Evolutionary conservation across 2,888 invertebrate genomes (phyloP).

Genomic region (Lomographa bimaculata): DNA sequence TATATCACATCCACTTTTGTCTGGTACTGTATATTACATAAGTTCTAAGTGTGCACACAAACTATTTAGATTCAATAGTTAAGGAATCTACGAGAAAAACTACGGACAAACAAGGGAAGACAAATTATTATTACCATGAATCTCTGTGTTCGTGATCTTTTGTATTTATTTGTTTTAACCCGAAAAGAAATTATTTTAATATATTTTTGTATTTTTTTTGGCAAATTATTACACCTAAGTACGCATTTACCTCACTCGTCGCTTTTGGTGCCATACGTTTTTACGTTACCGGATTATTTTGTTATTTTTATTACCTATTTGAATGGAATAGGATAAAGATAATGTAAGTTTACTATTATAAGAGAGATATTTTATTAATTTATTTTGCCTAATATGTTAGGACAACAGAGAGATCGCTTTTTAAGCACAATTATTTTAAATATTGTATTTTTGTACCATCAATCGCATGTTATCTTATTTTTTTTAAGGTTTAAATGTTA

Average conservation of each 20-base stretch:
- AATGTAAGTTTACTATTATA: conserved; percentile 14
- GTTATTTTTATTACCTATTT: conserved; percentile 13
- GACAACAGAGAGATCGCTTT: conserved; percentile 16
- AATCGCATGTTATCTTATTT: conserved; percentile 11
- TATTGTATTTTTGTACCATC: conserved; percentile 20
- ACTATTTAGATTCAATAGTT: too few species aligned
- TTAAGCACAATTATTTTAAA: conserved; percentile 25
- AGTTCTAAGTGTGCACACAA: too few species aligned
- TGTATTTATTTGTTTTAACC: background rate
- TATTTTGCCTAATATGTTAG: conserved; percentile 22
- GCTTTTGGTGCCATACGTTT: conserved; percentile 19
- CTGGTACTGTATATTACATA: too few species aligned
- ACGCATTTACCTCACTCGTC: conserved; percentile 13
- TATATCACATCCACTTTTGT: background rate
- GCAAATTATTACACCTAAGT: background rate
- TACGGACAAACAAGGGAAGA: too few species aligned
- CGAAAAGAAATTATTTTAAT: background rate
- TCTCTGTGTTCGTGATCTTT: conserved; percentile 8
- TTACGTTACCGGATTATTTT: conserved; percentile 2
- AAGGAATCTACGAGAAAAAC: conserved; percentile 2
- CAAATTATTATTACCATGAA: conserved; percentile 7
- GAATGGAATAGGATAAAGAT: conserved; percentile 13
- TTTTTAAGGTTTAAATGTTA: conserved; percentile 6
- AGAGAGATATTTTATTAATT: conserved; percentile 25
- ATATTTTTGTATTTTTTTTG: background rate